phyloP scores from a whole-genome alignment of 2,113 vertebrate genomes.

The Mixornis gularis region DNA sequence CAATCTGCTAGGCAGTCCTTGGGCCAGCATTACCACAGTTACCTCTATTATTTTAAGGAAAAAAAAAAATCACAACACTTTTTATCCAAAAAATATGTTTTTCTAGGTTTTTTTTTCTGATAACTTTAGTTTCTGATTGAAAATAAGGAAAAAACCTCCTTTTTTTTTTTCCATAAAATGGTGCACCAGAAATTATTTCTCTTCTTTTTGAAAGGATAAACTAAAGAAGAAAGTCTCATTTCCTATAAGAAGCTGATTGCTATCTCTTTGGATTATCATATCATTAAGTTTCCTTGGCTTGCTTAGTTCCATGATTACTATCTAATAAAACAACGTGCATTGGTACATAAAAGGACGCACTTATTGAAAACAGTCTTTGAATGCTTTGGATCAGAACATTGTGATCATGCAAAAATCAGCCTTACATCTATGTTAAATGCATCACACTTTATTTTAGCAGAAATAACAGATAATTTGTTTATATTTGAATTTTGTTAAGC shows the following conservation, averaged over 20 bases:
- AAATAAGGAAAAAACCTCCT: background rate
- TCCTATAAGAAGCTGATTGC: background rate
- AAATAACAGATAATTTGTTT: background rate
- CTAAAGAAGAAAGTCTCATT: background rate
- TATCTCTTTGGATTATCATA: background rate
- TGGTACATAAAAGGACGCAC: background rate
- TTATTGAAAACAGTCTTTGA: background rate
- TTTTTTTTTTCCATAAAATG: rapidly evolving
- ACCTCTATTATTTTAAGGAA: background rate
- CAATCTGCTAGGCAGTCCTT: background rate
- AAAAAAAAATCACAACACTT: background rate
- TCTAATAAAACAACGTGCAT: background rate
- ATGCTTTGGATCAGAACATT: background rate
- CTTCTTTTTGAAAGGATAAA: background rate
- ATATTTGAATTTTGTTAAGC: background rate
- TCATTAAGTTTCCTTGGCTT: background rate
- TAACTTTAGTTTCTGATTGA: background rate
- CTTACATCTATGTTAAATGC: background rate
- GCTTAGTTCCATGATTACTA: background rate
- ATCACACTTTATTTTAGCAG: background rate
- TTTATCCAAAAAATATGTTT: rapidly evolving
- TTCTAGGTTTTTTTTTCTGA: background rate
- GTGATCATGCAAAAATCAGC: background rate
- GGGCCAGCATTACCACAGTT: background rate
- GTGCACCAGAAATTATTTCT: background rate